These are phyloP conservation scores for Patella pellucida DNA, from an alignment of 2,888 invertebrate genomes.

Conservation along the genomic window DNA sequence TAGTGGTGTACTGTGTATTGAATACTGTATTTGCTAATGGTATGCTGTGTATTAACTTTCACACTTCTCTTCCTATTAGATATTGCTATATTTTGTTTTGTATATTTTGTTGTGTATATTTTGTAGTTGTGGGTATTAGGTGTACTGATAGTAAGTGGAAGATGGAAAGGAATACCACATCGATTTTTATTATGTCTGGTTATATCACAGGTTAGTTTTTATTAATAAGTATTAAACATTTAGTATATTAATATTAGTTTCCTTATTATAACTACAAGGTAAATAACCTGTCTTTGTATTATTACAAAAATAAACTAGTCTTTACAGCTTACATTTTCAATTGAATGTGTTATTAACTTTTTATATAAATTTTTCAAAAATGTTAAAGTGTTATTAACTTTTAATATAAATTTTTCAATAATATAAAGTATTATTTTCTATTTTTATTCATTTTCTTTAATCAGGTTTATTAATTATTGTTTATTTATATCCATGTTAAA, in stretches of 20 bases:
- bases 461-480: no score
- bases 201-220: constrained; percentile 81
- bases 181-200: constrained; percentile 84
- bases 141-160: constrained; percentile 82
- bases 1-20: no score
- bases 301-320: no score
- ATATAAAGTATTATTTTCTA: no score
- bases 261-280: neutral
- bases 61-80: neutral
- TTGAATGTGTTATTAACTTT: neutral
- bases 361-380: neutral
- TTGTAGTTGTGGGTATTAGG: constrained; percentile 80
- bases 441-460: no score
- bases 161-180: constrained; percentile 85
- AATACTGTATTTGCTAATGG: no score
- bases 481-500: no score
- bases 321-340: neutral
- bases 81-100: neutral
- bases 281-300: no score
- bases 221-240: constrained; percentile 72
- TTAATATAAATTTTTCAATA: neutral
- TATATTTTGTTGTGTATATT: constrained; percentile 11
- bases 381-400: neutral
- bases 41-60: no score
- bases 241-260: neutral